Evolutionary conservation across 2,797 vertebrate species (phyloP).

Genomic region (Aldrovandia affinis): DNA sequence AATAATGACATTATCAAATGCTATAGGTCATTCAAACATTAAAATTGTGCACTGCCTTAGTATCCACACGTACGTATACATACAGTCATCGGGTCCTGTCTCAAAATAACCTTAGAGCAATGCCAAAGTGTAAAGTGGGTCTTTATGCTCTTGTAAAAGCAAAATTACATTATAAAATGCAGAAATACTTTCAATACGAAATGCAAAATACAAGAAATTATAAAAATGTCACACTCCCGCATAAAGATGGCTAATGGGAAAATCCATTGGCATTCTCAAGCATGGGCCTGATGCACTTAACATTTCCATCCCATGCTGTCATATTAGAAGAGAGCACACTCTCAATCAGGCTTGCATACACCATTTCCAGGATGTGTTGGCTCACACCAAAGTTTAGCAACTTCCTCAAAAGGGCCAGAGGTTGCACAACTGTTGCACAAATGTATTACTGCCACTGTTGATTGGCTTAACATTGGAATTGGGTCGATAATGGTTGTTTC

Average conservation of each 20-base stretch:
- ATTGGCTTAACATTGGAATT: too few species aligned
- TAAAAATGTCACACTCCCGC: too few species aligned
- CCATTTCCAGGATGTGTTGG: neutral
- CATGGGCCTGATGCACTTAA: too few species aligned
- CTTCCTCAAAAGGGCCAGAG: neutral
- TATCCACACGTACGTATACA: neutral
- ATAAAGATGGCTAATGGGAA: too few species aligned
- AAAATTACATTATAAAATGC: neutral
- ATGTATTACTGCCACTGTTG: neutral
- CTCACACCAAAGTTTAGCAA: neutral
- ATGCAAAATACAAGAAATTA: too few species aligned
- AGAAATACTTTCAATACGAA: neutral
- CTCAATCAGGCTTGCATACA: neutral
- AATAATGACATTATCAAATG: too few species aligned
- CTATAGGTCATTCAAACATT: too few species aligned
- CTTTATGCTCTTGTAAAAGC: neutral
- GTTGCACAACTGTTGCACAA: neutral
- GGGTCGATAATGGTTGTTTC: too few species aligned
- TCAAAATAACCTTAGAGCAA: neutral
- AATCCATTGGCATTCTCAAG: too few species aligned
- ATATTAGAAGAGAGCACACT: neutral
- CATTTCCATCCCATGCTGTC: neutral
- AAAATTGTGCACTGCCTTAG: neutral
- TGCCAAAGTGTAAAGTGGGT: neutral
- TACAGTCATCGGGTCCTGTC: neutral